These are phyloP conservation scores for Polyommatus iphigenia DNA, from an alignment of 2,888 invertebrate species.

Conservation along the genomic window DNA sequence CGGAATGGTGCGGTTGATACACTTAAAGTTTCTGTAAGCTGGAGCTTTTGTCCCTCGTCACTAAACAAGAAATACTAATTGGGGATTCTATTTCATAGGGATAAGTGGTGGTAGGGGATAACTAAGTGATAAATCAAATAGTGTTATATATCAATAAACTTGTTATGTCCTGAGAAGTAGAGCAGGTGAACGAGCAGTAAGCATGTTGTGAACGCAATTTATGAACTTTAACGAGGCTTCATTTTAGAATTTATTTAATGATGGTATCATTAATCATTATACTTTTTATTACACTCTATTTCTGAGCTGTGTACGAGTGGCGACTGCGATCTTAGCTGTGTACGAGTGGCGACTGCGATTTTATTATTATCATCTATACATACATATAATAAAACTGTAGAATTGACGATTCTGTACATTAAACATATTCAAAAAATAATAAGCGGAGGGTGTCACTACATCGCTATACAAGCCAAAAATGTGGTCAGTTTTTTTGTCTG, in stretches of 20 bases:
- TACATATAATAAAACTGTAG: no score
- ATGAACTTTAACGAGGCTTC: not conserved
- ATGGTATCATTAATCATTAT: not conserved
- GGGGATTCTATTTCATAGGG: slow-evolving; percentile 5
- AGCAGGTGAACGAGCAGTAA: not conserved
- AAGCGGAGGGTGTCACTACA: no score
- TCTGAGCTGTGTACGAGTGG: not conserved
- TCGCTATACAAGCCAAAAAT: no score
- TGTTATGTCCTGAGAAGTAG: not conserved
- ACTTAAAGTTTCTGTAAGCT: slow-evolving; percentile 6
- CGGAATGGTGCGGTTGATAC: not conserved
- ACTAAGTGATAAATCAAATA: not conserved
- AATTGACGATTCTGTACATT: no score
- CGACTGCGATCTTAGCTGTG: not conserved
- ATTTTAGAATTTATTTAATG: not conserved
- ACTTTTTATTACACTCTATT: not conserved
- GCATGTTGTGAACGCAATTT: not conserved
- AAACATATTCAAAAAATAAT: no score
- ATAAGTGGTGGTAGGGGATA: not conserved
- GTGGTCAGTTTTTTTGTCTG: no score
- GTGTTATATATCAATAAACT: not conserved
- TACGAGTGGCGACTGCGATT: not conserved
- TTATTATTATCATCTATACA: not conserved
- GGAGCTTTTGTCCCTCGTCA: slow-evolving; percentile 4
- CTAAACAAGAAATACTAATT: slow-evolving; percentile 14